Base-by-base conservation (phyloP, 2,888 invertebrate genomes). In the Lymantria monacha region DNA sequence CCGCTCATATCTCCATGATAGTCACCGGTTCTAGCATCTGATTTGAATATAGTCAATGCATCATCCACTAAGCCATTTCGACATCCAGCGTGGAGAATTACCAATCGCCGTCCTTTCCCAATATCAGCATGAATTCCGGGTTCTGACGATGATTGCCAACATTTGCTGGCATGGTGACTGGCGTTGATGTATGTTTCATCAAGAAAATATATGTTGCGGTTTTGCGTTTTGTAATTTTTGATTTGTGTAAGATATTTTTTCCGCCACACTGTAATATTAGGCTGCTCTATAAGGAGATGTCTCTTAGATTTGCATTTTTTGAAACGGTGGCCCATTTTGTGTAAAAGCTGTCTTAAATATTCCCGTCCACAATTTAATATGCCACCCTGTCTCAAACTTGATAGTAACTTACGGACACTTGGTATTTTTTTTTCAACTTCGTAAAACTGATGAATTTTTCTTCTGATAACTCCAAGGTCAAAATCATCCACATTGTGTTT, bases 391-490 rank as follows among this genome's bases (percentile, higher is more conserved):
- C 30, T 46, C 40, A 46, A 50, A 31, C 30, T 41, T 40, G 45
- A 41, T 33, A 41, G n/a, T n/a, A n/a, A n/a, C n/a, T n/a, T n/a
- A n/a, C n/a, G 40, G 41, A 50, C 12, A 46, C 46, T 50, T 45
- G 42, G 37, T 14, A 46, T 12, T 41, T 50, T 30, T 50, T 46
- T 50, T 49, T 51, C 41, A 38, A 55, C 11, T 46, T 48, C 49
- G 49, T 51, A 51, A 51, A 51, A 55, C 49, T 37, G 11, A 37
- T 54, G 44, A 50, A 45, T 44, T 51, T 56, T 56, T 56, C 55
- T 53, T 50, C 56, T 56, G 49, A 52, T 56, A 33, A 51, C 44
- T 49, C 49, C 48, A 53, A 48, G n/a, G n/a, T n/a, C n/a, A n/a
- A n/a, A 53, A 48, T 48, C 46, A 49, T 49, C 49, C 37, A 53